Percentiles rank a stretch among this genome's conserved stretches.
Evolutionary conservation across 2,113 vertebrate genomes (phyloP).

Genomic region (Camelus bactrianus): DNA sequence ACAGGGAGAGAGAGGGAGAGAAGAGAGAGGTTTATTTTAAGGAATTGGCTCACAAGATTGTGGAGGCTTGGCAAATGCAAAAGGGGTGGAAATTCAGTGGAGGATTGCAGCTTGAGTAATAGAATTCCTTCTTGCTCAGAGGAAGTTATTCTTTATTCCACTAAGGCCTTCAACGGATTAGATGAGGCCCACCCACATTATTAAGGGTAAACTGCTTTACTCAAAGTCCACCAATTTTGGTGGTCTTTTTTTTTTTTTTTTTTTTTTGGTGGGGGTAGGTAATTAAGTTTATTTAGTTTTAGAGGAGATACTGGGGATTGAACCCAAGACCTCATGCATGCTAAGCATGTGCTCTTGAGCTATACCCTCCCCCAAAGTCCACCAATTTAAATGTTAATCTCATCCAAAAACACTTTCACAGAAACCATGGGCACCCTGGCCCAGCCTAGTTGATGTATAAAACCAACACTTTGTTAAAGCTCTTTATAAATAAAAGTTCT

Average conservation of each 20-base stretch:
- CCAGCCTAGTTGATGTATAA: not conserved
- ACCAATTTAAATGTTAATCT: not conserved
- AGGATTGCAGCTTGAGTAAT: not conserved
- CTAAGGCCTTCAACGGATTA: not conserved
- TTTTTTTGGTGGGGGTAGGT: no score
- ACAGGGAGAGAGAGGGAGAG: not conserved
- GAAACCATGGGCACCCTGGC: not conserved
- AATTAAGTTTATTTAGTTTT: no score
- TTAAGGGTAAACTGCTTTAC: not conserved
- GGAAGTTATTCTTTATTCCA: not conserved
- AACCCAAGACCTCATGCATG: no score
- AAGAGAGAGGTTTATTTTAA: not conserved
- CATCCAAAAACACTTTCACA: not conserved
- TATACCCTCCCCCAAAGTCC: not conserved
- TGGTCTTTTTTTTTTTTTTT: no score
- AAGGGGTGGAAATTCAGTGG: not conserved
- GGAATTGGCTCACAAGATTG: not conserved
- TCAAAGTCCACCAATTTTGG: not conserved
- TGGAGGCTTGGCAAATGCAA: no score
- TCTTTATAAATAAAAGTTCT: not conserved
- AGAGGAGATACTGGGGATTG: no score
- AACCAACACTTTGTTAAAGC: not conserved
- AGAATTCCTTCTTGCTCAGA: not conserved
- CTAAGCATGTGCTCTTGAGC: no score
- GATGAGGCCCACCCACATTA: not conserved